Conservation (phyloP, 2,113 vertebrate genomes). For the Boulengeromyrus knoepffleri region DNA sequence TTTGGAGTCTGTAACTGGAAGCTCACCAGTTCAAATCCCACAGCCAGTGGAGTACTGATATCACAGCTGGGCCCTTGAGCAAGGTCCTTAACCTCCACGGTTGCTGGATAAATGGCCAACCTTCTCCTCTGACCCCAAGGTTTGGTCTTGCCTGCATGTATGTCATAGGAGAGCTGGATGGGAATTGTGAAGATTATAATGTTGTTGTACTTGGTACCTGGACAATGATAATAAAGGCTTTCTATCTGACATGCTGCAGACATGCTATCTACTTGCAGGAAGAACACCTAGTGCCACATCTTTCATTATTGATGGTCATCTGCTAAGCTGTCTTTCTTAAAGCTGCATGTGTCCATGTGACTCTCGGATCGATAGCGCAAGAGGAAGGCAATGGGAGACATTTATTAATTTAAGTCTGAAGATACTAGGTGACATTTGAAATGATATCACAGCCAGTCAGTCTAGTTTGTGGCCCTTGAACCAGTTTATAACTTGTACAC, state of each 20-base stretch:
- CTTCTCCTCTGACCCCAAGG: neutral
- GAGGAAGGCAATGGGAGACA: neutral
- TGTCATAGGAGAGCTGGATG: neutral
- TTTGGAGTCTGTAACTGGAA: neutral
- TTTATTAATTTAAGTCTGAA: neutral
- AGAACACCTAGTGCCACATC: neutral
- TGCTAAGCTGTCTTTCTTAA: too few species aligned
- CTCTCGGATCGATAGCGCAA: neutral
- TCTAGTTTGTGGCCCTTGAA: neutral
- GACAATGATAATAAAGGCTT: neutral
- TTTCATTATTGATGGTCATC: neutral
- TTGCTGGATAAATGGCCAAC: neutral
- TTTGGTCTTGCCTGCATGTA: neutral
- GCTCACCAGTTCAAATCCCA: neutral
- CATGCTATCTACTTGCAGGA: neutral
- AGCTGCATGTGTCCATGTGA: neutral
- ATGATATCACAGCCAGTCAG: neutral
- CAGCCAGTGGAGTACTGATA: neutral
- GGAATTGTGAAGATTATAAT: neutral
- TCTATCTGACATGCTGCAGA: neutral
- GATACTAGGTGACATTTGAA: neutral
- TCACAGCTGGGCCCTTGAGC: neutral
- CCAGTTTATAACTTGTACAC: neutral
- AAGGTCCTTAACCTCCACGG: neutral
- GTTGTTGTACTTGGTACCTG: neutral